Evolutionary conservation across 2,113 vertebrate genomes (phyloP).

Genomic region (Haemorhous mexicanus): DNA sequence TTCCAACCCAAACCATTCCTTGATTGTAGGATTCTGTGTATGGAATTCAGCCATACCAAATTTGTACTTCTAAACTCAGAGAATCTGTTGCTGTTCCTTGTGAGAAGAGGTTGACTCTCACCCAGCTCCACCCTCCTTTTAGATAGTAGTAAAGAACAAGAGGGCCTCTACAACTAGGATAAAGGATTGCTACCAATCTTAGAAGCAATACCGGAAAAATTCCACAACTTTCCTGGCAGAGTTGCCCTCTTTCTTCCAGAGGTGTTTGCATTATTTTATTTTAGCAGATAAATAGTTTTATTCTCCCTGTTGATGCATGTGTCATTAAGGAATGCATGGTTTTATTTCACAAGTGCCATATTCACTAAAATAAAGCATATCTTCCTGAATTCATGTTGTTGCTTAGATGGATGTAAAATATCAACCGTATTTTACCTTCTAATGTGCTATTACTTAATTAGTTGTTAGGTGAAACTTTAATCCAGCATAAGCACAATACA

Average conservation of each 20-base stretch:
- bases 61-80: neutral
- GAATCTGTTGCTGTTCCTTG: neutral
- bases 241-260: neutral
- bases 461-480: neutral
- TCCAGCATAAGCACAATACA: neutral
- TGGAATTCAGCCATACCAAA: neutral
- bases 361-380: neutral
- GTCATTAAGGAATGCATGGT: neutral
- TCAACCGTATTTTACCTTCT: neutral
- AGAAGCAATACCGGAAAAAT: neutral
- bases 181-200: neutral
- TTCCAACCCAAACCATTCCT: neutral
- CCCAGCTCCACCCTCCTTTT: neutral
- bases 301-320: neutral
- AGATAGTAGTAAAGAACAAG: neutral
- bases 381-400: neutral
- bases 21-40: neutral
- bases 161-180: neutral
- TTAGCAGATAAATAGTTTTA: neutral
- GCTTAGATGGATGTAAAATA: neutral
- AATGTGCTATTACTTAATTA: neutral
- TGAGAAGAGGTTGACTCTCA: accelerated
- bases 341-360: neutral
- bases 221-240: neutral
- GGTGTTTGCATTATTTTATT: neutral